Base-by-base conservation (phyloP, 1,140 invertebrate species). In the Apis dorsata region DNA sequence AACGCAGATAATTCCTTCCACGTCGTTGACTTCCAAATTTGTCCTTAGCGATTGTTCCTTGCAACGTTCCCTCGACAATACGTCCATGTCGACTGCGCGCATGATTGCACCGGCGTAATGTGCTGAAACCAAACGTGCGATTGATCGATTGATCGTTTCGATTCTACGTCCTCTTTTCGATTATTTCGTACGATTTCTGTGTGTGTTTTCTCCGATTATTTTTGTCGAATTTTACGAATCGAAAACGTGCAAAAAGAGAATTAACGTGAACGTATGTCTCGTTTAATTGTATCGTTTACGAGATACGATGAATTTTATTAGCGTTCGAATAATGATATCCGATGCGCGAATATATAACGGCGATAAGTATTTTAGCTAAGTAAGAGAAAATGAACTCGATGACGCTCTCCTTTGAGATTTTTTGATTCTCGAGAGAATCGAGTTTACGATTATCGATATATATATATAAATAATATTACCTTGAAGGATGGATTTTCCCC, bases 401-500 rank as follows among this genome's bases (percentile, higher is more conserved):
- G 34, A 44, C 5, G 4, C 0, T 44, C 0, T 44, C 5, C 34
- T 44, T 44, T 7, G 4, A 4, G 34, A 44, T 44, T 7, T 7
- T 44, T 44, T 44, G 4, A 7, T 44, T 44, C 5, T 0, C 5
- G 0, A 7, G 34, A 44, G 34, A 44, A 44, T 34, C 34, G 34
- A 44, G 5, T 44, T 7, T 44, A 44, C 4, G 5, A 7, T 44
- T 44, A 44, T 44, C 2, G 4, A 34, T 34, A 34, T 2, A 2
- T 34, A 4, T 0, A 7, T 44, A 44, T 7, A 7, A 44, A 44
- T 44, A 3, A 7, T 44, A 49, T 65, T 94, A 97, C 97, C 95
- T 95, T 96, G 95, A 24, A 98, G 91, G 44, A 97, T 95, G 83
- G 95, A 94, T 91, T 97, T 97, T 77, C 97, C 97, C 97, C 97